phyloP scores from a whole-genome alignment of 2,113 vertebrate species.

The Copsychus sechellarum region DNA sequence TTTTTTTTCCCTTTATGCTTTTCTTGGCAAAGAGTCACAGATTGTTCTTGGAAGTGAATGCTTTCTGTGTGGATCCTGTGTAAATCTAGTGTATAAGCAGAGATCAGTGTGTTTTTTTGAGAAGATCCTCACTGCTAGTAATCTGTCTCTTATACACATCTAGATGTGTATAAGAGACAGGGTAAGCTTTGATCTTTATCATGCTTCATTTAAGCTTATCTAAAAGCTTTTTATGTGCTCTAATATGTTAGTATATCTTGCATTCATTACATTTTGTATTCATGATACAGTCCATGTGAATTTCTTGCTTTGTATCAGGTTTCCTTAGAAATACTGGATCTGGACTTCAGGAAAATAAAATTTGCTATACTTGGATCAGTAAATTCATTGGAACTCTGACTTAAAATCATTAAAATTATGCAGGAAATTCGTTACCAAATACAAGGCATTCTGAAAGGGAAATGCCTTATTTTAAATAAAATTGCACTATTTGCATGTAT shows the following conservation, averaged over 20 bases:
- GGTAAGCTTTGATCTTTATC: slow-evolving; percentile 69
- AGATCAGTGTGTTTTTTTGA: not conserved
- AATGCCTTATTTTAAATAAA: not conserved
- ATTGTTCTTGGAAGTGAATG: not conserved
- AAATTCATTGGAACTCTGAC: not conserved
- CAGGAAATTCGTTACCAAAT: not conserved
- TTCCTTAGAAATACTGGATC: not conserved
- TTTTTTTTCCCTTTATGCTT: not conserved
- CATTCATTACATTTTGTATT: not conserved
- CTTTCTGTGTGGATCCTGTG: not conserved
- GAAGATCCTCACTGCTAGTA: not conserved
- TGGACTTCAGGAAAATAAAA: not conserved
- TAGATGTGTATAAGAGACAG: no score
- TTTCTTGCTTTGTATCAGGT: not conserved
- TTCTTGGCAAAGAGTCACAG: not conserved
- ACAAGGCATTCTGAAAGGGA: not conserved
- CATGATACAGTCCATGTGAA: rapidly evolving
- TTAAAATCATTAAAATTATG: not conserved
- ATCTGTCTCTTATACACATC: no score
- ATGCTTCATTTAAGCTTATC: not conserved
- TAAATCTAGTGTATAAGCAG: not conserved
- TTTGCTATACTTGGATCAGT: not conserved
- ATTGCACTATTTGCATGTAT: not conserved
- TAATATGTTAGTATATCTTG: not conserved
- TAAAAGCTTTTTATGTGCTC: not conserved